phyloP scores from a whole-genome alignment of 1,140 invertebrate species.

The Daktulosphaira vitifoliae region DNA sequence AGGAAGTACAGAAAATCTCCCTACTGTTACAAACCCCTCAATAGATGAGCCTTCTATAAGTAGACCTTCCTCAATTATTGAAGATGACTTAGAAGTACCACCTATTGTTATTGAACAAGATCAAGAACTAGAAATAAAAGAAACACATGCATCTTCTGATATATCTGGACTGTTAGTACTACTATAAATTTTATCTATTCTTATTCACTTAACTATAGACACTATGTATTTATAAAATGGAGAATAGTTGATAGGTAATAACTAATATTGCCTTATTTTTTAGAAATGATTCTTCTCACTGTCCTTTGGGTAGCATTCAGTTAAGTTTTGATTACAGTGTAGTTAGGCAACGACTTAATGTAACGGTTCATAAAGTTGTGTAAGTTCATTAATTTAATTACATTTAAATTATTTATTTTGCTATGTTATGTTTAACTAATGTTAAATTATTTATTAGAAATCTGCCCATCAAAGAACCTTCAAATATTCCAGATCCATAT shows the following conservation, averaged over 20 bases:
- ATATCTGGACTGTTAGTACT: background rate
- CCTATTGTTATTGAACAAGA: background rate
- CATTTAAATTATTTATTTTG: background rate
- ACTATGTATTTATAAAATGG: no score
- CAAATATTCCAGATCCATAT: conserved; percentile 87
- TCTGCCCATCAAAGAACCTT: conserved; percentile 74
- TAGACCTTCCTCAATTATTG: background rate
- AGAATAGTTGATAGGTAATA: no score
- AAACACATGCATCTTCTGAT: background rate
- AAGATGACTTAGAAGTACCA: conserved; percentile 5
- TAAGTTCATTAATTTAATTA: conserved; percentile 50
- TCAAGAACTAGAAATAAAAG: conserved; percentile 5
- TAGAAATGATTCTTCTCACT: conserved; percentile 42
- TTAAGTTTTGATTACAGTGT: conserved; percentile 77
- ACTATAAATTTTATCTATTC: background rate
- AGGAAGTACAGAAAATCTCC: background rate
- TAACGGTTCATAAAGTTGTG: conserved; percentile 81
- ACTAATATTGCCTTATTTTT: background rate
- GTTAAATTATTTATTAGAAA: conserved; percentile 50
- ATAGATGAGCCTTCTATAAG: background rate
- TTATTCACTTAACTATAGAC: no score
- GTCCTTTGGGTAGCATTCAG: conserved; percentile 67
- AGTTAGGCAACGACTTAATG: conserved; percentile 65
- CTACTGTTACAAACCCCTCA: background rate
- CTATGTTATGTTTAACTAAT: background rate